These are phyloP conservation scores for Tetragonula clypearis DNA, from an alignment of 1,140 invertebrate species.

Conservation along the genomic window DNA sequence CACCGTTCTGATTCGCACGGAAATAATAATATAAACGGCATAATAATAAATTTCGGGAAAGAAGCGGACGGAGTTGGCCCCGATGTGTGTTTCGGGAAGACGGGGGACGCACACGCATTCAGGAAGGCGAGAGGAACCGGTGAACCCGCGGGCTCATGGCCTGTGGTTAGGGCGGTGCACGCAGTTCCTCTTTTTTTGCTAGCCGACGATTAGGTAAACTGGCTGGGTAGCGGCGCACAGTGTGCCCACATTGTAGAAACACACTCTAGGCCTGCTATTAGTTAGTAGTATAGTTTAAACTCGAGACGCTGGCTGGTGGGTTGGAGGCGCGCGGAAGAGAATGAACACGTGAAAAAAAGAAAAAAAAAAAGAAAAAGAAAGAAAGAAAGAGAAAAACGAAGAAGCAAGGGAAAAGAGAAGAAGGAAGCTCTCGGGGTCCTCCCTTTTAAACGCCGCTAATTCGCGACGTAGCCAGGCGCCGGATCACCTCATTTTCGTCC, in stretches of 20 bases:
- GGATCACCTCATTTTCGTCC: slow-evolving; percentile 20
- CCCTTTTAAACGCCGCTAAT: slow-evolving; percentile 75
- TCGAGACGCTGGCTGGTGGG: slow-evolving; percentile 49
- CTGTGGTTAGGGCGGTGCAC: slow-evolving; percentile 81
- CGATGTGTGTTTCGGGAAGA: slow-evolving; percentile 9
- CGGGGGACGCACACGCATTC: slow-evolving; percentile 48
- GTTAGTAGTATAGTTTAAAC: slow-evolving; percentile 79
- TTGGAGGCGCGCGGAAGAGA: slow-evolving; percentile 22
- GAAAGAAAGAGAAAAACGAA: neutral
- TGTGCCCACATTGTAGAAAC: slow-evolving; percentile 77
- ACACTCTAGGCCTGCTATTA: slow-evolving; percentile 79
- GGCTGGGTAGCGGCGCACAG: slow-evolving; percentile 61
- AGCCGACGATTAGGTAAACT: slow-evolving; percentile 81
- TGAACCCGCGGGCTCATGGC: slow-evolving; percentile 73
- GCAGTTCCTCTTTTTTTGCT: slow-evolving; percentile 76
- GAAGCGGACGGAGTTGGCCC: slow-evolving; percentile 10
- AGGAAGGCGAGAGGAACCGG: slow-evolving; percentile 59
- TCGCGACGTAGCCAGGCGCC: slow-evolving; percentile 71
- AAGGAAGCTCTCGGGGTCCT: slow-evolving; percentile 47
- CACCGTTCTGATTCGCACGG: slow-evolving; percentile 26
- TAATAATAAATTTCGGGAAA: slow-evolving; percentile 51
- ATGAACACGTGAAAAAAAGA: slow-evolving; percentile 11
- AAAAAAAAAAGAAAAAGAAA: slow-evolving; percentile 5
- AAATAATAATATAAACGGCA: slow-evolving; percentile 52
- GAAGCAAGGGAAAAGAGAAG: slow-evolving; percentile 6